phyloP scores from a whole-genome alignment of 2,797 vertebrate species.

The Chaunax sp. region DNA sequence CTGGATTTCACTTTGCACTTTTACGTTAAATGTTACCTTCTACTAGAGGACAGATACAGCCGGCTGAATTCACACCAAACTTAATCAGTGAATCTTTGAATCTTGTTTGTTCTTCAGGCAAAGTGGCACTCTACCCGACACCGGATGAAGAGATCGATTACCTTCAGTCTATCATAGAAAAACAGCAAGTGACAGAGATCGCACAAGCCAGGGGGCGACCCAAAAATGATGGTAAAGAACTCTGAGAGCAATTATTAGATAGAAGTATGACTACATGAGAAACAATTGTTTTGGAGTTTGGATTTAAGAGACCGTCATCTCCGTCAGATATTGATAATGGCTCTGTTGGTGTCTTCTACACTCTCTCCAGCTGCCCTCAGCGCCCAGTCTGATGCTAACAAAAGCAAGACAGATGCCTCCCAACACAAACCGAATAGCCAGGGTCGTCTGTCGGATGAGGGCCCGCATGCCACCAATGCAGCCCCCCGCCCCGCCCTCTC shows the following conservation, averaged over 20 bases:
- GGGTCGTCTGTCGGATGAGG: neutral
- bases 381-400: conserved; percentile 18
- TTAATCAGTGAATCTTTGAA: neutral
- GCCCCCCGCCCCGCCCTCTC: conserved; percentile 4
- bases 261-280: neutral
- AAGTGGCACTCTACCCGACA: conserved; percentile 55
- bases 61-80: neutral
- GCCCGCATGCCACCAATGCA: neutral
- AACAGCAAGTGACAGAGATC: conserved; percentile 67
- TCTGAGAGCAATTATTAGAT: neutral
- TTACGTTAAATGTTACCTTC: neutral
- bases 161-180: conserved; percentile 83
- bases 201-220: conserved; percentile 13
- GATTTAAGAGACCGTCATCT: neutral
- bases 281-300: neutral
- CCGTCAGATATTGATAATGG: neutral
- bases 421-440: conserved; percentile 22
- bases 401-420: conserved; percentile 26
- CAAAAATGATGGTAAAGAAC: conserved; percentile 65
- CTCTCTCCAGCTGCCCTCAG: conserved; percentile 19
- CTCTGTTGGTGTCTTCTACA: conserved; percentile 3
- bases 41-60: neutral
- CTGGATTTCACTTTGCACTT: too few species aligned
- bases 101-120: conserved; percentile 43
- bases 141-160: conserved; percentile 91